Evolutionary conservation across 2,113 vertebrate genomes (phyloP), one percentile per base, ranked within the genome.

Genomic region (Bettongia penicillata): DNA sequence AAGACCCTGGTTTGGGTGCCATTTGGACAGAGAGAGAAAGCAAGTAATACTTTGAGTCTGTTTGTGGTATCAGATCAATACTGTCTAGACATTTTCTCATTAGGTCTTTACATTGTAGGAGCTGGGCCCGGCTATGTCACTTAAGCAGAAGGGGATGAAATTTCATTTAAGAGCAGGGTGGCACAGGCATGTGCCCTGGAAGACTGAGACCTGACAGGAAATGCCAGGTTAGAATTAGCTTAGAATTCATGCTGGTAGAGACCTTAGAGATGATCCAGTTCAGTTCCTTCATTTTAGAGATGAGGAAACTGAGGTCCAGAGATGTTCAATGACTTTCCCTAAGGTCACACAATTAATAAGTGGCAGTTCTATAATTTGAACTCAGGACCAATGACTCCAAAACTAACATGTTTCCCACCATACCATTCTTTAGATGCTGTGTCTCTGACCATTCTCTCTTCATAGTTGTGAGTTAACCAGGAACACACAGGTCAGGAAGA

Each of bases 51-150:
- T 95, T 93, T 95, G 93, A 94, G 3, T 90, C 93, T 61, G 91
- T 95, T 93, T 84, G 49, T 97, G 31, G 53, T 97, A 31, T 61
- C 92, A 94, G 96, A 98, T 96, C 95, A 96, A 96, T 97, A 98
- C 92, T 95, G 84, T 97, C 97, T 98, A 98, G 96, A 96, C 96
- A 96, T 94, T 95, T 94, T 97, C 95, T 97, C 68, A 97, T 96
- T 94, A 94, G 37, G 26, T 95, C 91, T 94, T 94, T 96, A 92
- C 92, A 95, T 97, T 96, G 96, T 96, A 94, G 95, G 89, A 92
- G 91, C 84, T 68, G 28, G n/a, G 90, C 52, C 77, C 0, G 91
- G 93, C 93, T 51, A 50, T 51, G 48, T 90, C 48, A 49, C 48
- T 90, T 48, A 49, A 95, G 93, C 93, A 95, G 50, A 51, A 50